Conservation (phyloP, 2,797 vertebrate species). For the Acomys russatus region DNA sequence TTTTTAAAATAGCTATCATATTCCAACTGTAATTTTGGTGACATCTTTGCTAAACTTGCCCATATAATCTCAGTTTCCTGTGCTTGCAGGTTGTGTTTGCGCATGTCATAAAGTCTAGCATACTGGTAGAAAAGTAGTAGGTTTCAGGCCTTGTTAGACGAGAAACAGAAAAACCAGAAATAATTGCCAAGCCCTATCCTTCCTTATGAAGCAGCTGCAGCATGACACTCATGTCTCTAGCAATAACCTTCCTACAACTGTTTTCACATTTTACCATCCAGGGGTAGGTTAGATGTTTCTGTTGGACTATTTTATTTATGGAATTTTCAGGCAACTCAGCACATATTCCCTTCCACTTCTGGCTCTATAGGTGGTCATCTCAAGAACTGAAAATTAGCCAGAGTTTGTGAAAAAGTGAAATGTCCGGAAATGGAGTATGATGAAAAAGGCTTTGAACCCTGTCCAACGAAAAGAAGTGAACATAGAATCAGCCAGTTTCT, state of each 20-base stretch:
- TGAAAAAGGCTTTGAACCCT: neutral
- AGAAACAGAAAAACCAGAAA: neutral
- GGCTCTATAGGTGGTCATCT: neutral
- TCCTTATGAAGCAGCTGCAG: neutral
- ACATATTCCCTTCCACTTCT: neutral
- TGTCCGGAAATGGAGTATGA: neutral
- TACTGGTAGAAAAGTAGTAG: neutral
- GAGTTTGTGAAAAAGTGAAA: constrained; percentile 1
- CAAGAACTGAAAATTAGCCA: neutral
- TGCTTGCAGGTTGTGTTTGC: neutral
- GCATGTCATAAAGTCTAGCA: neutral
- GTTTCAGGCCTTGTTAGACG: neutral
- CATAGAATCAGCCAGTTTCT: neutral
- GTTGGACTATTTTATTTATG: neutral
- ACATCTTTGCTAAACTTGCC: neutral
- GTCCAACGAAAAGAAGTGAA: neutral
- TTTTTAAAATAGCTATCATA: neutral
- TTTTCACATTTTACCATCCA: neutral
- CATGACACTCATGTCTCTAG: neutral
- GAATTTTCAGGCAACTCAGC: neutral
- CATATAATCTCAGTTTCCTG: neutral
- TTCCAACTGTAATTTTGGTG: neutral
- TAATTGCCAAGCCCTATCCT: neutral
- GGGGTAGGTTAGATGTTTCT: neutral
- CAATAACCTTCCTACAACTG: neutral